phyloP scores from a whole-genome alignment of 2,888 invertebrate species.

The Lasioglossum calceatum region DNA sequence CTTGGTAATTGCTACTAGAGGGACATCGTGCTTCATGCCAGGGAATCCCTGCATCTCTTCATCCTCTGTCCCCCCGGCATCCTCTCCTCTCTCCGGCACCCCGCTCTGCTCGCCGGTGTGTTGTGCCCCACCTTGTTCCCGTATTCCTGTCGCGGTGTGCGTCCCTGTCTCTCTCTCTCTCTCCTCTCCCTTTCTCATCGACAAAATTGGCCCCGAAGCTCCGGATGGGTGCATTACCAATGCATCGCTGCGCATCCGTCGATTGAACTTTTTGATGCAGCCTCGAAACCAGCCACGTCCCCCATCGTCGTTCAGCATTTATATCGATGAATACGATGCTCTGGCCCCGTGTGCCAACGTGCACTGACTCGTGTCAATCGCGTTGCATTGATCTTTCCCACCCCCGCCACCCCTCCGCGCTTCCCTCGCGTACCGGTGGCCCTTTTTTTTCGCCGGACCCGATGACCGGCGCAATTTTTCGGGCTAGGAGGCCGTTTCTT shows the following conservation, averaged over 20 bases:
- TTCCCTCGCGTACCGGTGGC: neutral
- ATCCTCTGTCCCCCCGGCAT: constrained; percentile 17
- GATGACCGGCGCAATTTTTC: constrained; percentile 32
- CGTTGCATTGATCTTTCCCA: constrained; percentile 44
- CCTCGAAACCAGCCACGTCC: constrained; percentile 37
- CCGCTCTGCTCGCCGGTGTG: neutral
- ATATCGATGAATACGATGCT: constrained; percentile 63
- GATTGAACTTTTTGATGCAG: constrained; percentile 72
- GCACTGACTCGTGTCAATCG: constrained; percentile 63
- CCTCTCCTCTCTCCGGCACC: neutral
- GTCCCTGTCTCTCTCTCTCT: constrained; percentile 25
- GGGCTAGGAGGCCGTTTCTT: constrained; percentile 22
- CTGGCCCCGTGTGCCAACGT: constrained; percentile 34
- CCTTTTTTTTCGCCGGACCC: neutral
- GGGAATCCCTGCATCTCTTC: constrained; percentile 40
- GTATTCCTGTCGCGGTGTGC: constrained; percentile 20
- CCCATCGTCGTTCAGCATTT: constrained; percentile 52
- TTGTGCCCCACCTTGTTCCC: constrained; percentile 15
- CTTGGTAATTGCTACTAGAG: constrained; percentile 75
- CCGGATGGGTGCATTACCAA: constrained; percentile 70
- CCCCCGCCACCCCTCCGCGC: neutral
- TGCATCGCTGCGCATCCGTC: constrained; percentile 71
- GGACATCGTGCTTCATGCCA: constrained; percentile 55
- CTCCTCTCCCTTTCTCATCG: constrained; percentile 31
- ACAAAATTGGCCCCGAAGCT: constrained; percentile 68